phyloP scores from a whole-genome alignment of 1,140 invertebrate species.

The Ylistrum balloti region DNA sequence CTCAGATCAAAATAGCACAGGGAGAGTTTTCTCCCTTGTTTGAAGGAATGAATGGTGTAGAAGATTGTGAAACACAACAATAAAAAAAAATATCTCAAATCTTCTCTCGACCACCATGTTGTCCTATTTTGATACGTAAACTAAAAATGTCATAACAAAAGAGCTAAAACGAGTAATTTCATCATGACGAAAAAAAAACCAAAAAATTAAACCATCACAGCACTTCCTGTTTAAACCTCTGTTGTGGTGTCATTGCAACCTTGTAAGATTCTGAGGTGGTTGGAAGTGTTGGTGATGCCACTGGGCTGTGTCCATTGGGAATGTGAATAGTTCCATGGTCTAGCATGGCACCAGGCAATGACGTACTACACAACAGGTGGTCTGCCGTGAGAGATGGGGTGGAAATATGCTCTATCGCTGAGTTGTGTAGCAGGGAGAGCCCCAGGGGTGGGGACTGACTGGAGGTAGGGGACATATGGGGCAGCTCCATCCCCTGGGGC shows the following conservation, averaged over 20 bases:
- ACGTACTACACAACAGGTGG: constrained; percentile 52
- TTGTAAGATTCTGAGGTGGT: constrained; percentile 49
- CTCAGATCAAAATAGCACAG: constrained; percentile 36
- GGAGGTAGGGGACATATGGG: constrained; percentile 49
- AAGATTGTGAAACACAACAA: too few relatives aligned
- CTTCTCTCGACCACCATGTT: background rate
- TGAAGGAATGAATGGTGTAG: background rate
- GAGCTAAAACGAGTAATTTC: background rate
- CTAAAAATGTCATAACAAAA: background rate
- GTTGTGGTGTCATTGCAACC: constrained; percentile 40
- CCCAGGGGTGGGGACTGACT: constrained; percentile 54
- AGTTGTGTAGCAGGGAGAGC: constrained; percentile 8
- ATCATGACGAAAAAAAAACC: background rate
- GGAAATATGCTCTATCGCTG: constrained; percentile 52
- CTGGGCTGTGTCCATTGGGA: constrained; percentile 52
- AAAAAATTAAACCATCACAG: constrained; percentile 33
- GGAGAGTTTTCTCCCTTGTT: background rate
- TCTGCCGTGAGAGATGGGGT: constrained; percentile 54
- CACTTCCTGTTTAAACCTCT: constrained; percentile 65
- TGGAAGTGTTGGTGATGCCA: constrained; percentile 54
- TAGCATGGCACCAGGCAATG: constrained; percentile 37
- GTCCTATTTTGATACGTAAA: background rate
- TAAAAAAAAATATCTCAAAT: background rate
- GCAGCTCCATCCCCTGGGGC: constrained; percentile 2
- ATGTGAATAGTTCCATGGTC: constrained; percentile 46